Base-by-base conservation (phyloP, 2,113 vertebrate genomes). In the Charadrius vociferus region DNA sequence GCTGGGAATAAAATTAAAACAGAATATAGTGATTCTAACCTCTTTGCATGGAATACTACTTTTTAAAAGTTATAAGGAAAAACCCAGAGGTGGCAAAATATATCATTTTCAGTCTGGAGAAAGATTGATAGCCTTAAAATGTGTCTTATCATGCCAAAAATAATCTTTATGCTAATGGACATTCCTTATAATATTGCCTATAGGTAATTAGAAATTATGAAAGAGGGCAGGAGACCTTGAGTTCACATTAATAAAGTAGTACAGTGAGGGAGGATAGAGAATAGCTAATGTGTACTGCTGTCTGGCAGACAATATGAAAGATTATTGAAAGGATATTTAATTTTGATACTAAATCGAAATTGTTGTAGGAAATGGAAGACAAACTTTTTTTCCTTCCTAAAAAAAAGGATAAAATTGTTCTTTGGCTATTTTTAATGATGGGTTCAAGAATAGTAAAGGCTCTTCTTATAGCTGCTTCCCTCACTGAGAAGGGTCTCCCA, bases 101-200 rank as follows among this genome's bases (percentile, higher is more conserved):
- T 10, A 19, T 95, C 4, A 55, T 77, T 81, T 92, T 88, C 29
- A 27, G 37, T 82, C 58, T 93, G 27, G 13, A 58, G 53, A 73
- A 93, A 66, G 68, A 96, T 14, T 90, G 72, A 74, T 92, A 70
- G 39, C 86, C 47, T 85, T 80, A 87, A 93, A 94, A 92, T 85
- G 7, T 77, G 14, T 82, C 55, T 67, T 88, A 67, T 10, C 32
- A 75, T 92, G 73, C 39, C 43, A 92, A 96, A 96, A 94, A 94
- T 74, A 85, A 95, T 96, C 34, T 95, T 95, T 96, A 96, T 96
- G 92, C 77, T 96, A 96, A 96, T 96, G 30, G 68, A 62, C 32
- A 22, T 93, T 71, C 24, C 55, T 94, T 88, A 70, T 83, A 86
- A 75, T 95, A 71, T 63, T 95, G 58, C 77, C 79, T 95, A 37